Percentiles rank a stretch among this genome's conserved stretches.
Conservation (phyloP, 2,797 vertebrate genomes). For the Melanotaenia trifasciata region DNA sequence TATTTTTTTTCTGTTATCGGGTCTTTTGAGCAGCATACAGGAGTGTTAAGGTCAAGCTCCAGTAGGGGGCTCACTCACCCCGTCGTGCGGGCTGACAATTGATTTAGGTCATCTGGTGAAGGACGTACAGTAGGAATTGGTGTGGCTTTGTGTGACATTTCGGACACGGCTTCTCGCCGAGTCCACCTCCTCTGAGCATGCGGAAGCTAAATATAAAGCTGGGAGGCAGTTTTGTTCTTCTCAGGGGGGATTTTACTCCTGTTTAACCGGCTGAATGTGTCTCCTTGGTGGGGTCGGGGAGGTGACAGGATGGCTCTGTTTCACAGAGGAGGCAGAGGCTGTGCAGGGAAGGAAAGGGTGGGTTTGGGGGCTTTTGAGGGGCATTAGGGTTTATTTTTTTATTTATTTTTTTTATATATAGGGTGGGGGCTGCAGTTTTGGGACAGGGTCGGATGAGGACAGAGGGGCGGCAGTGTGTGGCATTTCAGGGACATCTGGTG, state of each 20-base stretch:
- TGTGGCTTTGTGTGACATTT: constrained; percentile 62
- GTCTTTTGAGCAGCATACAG: constrained; percentile 38
- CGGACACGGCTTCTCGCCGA: constrained; percentile 42
- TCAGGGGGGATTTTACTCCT: constrained; percentile 54
- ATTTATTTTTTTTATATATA: background rate
- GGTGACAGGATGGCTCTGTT: constrained; percentile 27
- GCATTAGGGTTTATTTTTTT: background rate
- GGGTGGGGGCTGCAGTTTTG: constrained; percentile 48
- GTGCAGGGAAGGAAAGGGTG: constrained; percentile 16
- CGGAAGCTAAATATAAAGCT: constrained; percentile 53
- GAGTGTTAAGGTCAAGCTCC: constrained; percentile 77
- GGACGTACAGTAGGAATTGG: constrained; percentile 55
- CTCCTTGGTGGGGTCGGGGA: constrained; percentile 37
- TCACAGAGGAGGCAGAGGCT: constrained; percentile 10
- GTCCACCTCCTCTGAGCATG: constrained; percentile 12
- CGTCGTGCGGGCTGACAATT: constrained; percentile 66
- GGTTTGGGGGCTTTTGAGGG: background rate
- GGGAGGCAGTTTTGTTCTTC: constrained; percentile 28
- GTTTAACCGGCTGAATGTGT: constrained; percentile 41
- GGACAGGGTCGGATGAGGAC: constrained; percentile 77
- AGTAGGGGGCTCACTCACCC: constrained; percentile 73
- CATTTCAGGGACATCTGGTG: constrained; percentile 80
- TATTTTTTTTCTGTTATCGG: constrained; percentile 6
- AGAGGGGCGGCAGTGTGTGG: constrained; percentile 38
- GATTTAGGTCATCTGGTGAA: constrained; percentile 76